Conservation (phyloP, 2,888 invertebrate genomes). For the Falcaria lacertinaria region DNA sequence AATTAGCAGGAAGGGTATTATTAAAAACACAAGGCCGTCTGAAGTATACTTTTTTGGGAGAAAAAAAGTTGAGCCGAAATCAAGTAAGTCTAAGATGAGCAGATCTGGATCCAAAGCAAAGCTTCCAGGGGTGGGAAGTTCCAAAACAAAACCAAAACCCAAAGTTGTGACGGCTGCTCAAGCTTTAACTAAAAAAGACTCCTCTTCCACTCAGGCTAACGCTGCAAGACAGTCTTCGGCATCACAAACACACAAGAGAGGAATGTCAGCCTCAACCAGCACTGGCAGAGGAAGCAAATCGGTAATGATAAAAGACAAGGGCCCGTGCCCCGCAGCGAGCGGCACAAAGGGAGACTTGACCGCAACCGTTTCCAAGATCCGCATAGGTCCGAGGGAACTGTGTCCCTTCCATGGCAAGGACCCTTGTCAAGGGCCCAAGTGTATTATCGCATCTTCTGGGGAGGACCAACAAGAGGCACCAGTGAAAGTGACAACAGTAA, state of each 20-base stretch:
- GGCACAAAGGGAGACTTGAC: conserved; percentile 46
- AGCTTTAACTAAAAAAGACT: conserved; percentile 12
- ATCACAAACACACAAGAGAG: conserved; percentile 34
- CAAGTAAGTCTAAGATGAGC: conserved; percentile 51
- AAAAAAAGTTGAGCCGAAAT: conserved; percentile 33
- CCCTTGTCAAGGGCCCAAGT: conserved; percentile 59
- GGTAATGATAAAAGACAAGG: conserved; percentile 46
- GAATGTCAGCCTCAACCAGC: conserved; percentile 25
- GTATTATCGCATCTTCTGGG: conserved; percentile 40
- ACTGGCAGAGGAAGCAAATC: conserved; percentile 26
- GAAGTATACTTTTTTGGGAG: conserved; percentile 56
- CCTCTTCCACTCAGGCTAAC: conserved; percentile 19
- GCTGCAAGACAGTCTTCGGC: conserved; percentile 14
- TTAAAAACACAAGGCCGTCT: conserved; percentile 13
- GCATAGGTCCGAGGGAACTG: conserved; percentile 49
- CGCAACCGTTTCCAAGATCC: conserved; percentile 61
- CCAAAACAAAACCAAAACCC: conserved; percentile 13
- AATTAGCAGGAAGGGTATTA: neutral
- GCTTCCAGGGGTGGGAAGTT: conserved; percentile 13
- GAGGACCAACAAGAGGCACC: conserved; percentile 40
- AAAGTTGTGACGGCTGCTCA: conserved; percentile 13
- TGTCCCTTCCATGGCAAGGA: conserved; percentile 52
- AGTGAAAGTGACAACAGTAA: conserved; percentile 52
- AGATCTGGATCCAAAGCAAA: conserved; percentile 21
- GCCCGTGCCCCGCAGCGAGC: conserved; percentile 33